These are phyloP conservation scores for Pseudocheirus occidentalis DNA, from an alignment of 2,797 vertebrate genomes.

Conservation along the genomic window DNA sequence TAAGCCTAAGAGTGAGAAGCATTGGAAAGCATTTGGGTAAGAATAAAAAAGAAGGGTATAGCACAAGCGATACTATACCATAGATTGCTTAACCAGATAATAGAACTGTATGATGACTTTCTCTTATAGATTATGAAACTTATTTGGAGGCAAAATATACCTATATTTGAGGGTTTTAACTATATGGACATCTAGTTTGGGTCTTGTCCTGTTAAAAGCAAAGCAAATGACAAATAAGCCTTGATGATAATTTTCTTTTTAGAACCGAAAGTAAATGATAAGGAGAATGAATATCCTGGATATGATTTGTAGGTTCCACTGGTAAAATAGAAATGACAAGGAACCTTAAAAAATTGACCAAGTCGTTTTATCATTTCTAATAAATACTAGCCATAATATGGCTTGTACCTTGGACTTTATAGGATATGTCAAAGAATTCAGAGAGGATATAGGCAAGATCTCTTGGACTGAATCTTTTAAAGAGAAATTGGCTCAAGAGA, in stretches of 20 bases:
- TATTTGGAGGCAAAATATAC: not conserved
- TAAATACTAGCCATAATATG: not conserved
- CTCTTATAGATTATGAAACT: not conserved
- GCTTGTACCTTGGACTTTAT: not conserved
- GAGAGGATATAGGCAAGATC: not conserved
- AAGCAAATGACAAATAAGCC: not conserved
- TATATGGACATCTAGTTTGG: not conserved
- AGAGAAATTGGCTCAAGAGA: not conserved
- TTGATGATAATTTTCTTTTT: not conserved
- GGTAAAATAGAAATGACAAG: not conserved
- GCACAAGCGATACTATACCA: not conserved
- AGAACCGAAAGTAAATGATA: not conserved
- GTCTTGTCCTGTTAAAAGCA: not conserved
- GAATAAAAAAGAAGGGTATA: not conserved
- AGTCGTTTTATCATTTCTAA: not conserved
- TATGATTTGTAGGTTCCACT: not conserved
- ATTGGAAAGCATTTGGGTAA: not conserved
- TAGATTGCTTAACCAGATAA: not conserved
- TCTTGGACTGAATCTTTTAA: not conserved
- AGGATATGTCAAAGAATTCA: not conserved
- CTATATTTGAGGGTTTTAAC: not conserved
- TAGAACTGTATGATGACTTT: not conserved
- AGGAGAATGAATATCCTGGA: not conserved
- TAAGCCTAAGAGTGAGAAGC: not conserved
- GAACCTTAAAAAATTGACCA: not conserved